These are phyloP conservation scores for Argya squamiceps DNA, from an alignment of 2,797 vertebrate species.

Conservation along the genomic window DNA sequence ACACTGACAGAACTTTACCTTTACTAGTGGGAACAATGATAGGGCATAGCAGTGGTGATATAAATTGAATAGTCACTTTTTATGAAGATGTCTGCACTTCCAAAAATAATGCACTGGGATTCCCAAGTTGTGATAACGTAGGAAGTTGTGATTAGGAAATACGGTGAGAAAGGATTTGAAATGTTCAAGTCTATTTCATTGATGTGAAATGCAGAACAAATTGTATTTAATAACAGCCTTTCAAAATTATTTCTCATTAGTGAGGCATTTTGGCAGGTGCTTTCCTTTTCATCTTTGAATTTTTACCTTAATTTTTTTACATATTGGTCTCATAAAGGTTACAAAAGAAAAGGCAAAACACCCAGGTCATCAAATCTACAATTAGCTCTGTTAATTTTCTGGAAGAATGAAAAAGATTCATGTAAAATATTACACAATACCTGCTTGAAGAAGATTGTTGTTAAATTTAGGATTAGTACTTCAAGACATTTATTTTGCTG, in stretches of 20 bases:
- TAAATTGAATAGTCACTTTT: conserved; percentile 4
- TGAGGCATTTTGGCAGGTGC: not conserved
- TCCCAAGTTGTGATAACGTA: not conserved
- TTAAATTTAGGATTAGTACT: conserved; percentile 15
- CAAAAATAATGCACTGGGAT: not conserved
- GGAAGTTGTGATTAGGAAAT: not conserved
- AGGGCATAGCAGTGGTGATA: not conserved
- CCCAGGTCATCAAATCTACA: conserved; percentile 36
- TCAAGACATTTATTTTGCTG: conserved; percentile 9
- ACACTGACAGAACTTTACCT: not conserved
- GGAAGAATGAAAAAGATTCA: conserved; percentile 40
- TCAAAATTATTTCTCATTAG: conserved; percentile 31
- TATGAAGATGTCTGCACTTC: not conserved
- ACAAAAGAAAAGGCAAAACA: conserved; percentile 47
- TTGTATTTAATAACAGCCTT: conserved; percentile 6
- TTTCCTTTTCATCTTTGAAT: conserved; percentile 23
- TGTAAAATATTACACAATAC: conserved; percentile 22
- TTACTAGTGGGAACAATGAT: not conserved
- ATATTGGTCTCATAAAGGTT: conserved; percentile 24
- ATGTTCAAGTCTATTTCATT: not conserved
- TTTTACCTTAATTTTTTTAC: conserved; percentile 31
- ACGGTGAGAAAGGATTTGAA: not conserved
- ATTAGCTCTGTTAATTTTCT: conserved; percentile 39
- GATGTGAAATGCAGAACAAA: not conserved
- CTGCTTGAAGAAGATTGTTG: not conserved